Base-by-base conservation (phyloP, 2,888 invertebrate species). In the Trachelus troglodyta region DNA sequence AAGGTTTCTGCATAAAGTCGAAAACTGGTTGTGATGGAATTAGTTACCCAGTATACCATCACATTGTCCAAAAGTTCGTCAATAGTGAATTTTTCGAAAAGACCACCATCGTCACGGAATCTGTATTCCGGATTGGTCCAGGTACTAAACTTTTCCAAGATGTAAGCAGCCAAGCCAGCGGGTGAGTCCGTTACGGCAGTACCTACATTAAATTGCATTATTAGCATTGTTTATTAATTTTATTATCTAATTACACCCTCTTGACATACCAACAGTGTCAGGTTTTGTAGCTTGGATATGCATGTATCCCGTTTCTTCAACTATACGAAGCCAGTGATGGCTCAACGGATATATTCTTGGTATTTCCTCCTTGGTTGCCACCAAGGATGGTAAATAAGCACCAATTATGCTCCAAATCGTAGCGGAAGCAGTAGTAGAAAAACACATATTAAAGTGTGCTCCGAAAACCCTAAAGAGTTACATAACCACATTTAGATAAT, bases 201-300 rank as follows among this genome's bases (percentile, higher is more conserved):
- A 33, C 96, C 96, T 95, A 31, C 71, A 12, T 71, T 33, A n/a
- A 71, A 71, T 71, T 23, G 23, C 23, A 56, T 56, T 56, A 56
- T 56, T 23, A 56, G 23, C 23, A 1, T 56, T 23, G 56, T 23
- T 56, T 23, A 56, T 23, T 56, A 56, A 56, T 56, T 23, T 56
- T 23, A 9, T 56, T 56, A 23, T 56, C 12, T 33, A 34, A 35
- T 11, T 12, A 34, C 11, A n/a, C 12, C 11, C 71, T 69, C 34
- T 11, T 40, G 71, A 82, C 92, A 90, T 88, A 95, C 97, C 97
- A 83, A 97, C 92, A 0, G 97, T 97, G 87, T 98, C 98, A 23
- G 98, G 98, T 90, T 97, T 98, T 0, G 97, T 97, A 0, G 96
- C 94, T 89, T 98, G 98, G 9, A 97, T 83, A 88, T 97, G 97